Percentiles rank a stretch among this genome's conserved stretches.
These are phyloP conservation scores for Apocheima hispidaria DNA, from an alignment of 2,888 invertebrate species.

Conservation along the genomic window DNA sequence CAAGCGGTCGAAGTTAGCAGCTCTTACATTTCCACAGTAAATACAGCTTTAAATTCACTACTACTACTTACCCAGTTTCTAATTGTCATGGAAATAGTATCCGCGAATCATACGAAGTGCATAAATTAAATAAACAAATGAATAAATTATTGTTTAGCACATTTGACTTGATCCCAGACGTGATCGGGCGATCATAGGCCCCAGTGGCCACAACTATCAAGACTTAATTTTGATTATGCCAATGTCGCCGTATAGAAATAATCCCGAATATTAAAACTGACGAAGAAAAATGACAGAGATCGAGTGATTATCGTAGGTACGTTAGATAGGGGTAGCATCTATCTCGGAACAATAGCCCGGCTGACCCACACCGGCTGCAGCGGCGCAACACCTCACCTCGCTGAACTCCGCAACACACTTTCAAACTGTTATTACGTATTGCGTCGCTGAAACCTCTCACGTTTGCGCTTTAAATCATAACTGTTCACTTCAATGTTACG, in stretches of 20 bases:
- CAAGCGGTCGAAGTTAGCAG: no score
- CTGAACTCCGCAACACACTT: constrained; percentile 28
- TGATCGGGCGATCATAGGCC: no score
- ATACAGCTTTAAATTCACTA: no score
- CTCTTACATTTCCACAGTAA: no score
- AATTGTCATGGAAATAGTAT: not conserved
- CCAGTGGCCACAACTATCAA: no score
- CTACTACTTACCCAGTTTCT: not conserved
- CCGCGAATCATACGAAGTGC: not conserved
- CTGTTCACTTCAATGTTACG: constrained; percentile 7
- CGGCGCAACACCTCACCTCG: constrained; percentile 18
- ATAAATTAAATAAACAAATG: no score
- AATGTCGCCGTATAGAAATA: no score
- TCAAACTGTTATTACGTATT: constrained; percentile 27
- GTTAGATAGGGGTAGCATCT: not conserved
- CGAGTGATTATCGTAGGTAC: not conserved
- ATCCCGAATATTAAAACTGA: no score
- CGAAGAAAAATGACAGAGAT: no score
- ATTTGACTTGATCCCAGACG: no score
- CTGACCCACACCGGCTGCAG: constrained; percentile 7
- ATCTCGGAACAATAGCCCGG: constrained; percentile 12
- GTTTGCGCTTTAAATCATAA: constrained; percentile 23
- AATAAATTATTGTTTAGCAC: no score
- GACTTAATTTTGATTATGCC: no score
- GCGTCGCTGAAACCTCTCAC: constrained; percentile 26